These are phyloP conservation scores for Sycon ciliatum DNA, from an alignment of 37 sponge, comb jelly and placozoan species.

Conservation along the genomic window DNA sequence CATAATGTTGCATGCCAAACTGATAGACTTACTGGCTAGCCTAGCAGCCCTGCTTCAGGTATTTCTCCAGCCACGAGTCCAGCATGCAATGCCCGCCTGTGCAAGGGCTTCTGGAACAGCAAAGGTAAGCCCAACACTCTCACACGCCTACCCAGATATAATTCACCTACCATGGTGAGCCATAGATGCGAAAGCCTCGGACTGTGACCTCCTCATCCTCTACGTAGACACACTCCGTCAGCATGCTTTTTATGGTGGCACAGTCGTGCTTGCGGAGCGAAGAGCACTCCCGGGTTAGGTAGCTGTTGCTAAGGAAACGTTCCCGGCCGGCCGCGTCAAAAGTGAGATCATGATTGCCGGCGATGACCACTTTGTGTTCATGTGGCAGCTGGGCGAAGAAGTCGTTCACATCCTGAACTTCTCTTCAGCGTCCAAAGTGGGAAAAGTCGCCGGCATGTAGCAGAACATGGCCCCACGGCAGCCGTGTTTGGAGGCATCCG, in stretches of 20 bases:
- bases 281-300: no score
- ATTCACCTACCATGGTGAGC: constrained; percentile 53
- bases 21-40: no score
- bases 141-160: no score
- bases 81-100: no score
- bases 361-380: constrained; percentile 46
- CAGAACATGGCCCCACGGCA: constrained; percentile 24
- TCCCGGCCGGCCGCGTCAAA: constrained; percentile 56
- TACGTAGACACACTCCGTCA: constrained; percentile 62
- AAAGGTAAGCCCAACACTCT: no score
- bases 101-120: no score
- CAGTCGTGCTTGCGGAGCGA: constrained; percentile 25
- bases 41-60: no score
- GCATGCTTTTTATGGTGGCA: constrained; percentile 1
- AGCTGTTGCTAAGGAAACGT: constrained; percentile 25
- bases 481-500: neutral
- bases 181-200: constrained; percentile 78
- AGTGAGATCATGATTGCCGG: constrained; percentile 81
- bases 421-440: constrained; percentile 76
- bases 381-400: constrained; percentile 27
- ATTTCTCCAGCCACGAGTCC: no score
- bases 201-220: constrained; percentile 67
- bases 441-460: constrained; percentile 77
- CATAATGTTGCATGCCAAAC: no score
- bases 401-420: neutral